Evolutionary conservation across 2,888 invertebrate species (phyloP).

Genomic region (Merodon equestris): DNA sequence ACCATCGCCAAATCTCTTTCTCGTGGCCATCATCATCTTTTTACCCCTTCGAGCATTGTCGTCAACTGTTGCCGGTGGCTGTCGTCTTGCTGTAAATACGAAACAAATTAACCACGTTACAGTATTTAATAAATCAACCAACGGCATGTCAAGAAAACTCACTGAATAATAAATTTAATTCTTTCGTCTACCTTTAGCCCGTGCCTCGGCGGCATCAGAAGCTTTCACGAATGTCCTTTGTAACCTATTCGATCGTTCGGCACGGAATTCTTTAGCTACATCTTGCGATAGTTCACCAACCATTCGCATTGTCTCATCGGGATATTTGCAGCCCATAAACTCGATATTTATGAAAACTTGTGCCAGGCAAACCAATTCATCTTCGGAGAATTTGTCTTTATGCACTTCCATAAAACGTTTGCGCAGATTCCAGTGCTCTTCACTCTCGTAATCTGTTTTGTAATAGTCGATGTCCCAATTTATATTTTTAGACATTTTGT

Average conservation of each 20-base stretch:
- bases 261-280: constrained; percentile 86
- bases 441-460: constrained; percentile 90
- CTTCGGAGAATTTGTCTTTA: constrained; percentile 87
- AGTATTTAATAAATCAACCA: background rate
- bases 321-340: constrained; percentile 84
- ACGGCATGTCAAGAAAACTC: too few relatives aligned
- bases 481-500: constrained; percentile 41
- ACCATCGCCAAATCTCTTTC: constrained; percentile 33
- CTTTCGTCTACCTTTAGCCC: constrained; percentile 83
- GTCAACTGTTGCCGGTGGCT: constrained; percentile 43
- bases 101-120: constrained; percentile 1
- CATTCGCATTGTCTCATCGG: constrained; percentile 88
- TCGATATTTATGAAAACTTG: constrained; percentile 93
- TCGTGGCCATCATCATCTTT: background rate
- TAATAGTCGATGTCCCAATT: constrained; percentile 88
- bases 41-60: constrained; percentile 19
- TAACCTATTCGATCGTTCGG: constrained; percentile 82
- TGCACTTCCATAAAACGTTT: constrained; percentile 89
- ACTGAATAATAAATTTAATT: constrained; percentile 71
- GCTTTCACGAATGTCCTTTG: constrained; percentile 88
- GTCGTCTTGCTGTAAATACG: constrained; percentile 31
- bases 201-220: constrained; percentile 88
- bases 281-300: constrained; percentile 87
- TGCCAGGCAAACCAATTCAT: constrained; percentile 91
- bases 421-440: constrained; percentile 93